Conservation (phyloP, 2,797 vertebrate species). For the Muscicapa comitata region DNA sequence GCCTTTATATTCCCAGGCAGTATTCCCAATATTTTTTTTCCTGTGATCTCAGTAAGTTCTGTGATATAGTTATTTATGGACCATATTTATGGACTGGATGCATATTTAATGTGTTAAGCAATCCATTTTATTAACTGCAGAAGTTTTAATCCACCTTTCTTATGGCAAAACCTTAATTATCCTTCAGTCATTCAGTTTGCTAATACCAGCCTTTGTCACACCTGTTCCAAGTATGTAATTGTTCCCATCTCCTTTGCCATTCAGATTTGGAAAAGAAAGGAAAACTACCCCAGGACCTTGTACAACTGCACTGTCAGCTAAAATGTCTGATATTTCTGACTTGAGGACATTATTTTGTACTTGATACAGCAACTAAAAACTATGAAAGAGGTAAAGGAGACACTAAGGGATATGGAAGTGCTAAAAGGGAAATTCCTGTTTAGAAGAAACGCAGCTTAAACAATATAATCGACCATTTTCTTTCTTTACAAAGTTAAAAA, state of each 20-base stretch:
- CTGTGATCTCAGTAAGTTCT: not conserved
- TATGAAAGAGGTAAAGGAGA: not conserved
- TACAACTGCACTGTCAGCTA: not conserved
- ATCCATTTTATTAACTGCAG: not conserved
- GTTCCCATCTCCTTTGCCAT: not conserved
- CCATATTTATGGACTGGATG: not conserved
- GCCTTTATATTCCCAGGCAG: not conserved
- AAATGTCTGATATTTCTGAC: not conserved
- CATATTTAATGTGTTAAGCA: not conserved
- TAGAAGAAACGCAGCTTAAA: not conserved
- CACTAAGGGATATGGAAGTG: not conserved
- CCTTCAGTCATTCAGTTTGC: not conserved
- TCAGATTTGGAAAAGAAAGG: not conserved
- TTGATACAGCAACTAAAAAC: not conserved
- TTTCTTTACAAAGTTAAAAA: not conserved
- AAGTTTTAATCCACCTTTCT: not conserved
- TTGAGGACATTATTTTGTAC: not conserved
- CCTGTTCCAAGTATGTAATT: not conserved
- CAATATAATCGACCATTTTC: not conserved
- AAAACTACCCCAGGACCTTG: accelerated
- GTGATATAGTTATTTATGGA: not conserved
- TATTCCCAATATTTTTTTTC: not conserved
- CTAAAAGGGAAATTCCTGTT: not conserved
- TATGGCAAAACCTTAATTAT: not conserved
- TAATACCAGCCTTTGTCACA: not conserved